phyloP scores from a whole-genome alignment of 2,113 vertebrate genomes.

The Megaleporinus macrocephalus region DNA sequence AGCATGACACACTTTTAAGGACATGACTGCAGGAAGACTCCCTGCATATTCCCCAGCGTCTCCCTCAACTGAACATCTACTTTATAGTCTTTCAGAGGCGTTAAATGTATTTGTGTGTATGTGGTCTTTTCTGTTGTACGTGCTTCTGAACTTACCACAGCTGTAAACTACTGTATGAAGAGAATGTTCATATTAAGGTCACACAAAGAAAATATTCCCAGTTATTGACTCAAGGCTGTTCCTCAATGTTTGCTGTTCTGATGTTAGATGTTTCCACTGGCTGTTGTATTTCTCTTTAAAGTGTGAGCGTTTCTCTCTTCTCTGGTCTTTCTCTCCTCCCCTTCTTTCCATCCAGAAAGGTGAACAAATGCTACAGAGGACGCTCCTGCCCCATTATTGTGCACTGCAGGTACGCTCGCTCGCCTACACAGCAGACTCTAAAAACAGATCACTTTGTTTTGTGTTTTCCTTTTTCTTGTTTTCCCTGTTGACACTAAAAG shows the following conservation, averaged over 20 bases:
- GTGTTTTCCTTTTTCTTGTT: background rate
- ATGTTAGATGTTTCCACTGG: background rate
- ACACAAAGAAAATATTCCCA: too few relatives aligned
- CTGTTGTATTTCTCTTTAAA: background rate
- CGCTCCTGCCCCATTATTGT: conserved; percentile 98
- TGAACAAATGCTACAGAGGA: conserved; percentile 99
- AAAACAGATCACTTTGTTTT: background rate
- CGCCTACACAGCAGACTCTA: background rate
- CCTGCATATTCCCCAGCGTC: too few relatives aligned
- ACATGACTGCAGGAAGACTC: too few relatives aligned
- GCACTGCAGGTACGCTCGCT: conserved; percentile 89
- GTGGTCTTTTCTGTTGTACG: too few relatives aligned
- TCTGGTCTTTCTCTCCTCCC: conserved; percentile 4
- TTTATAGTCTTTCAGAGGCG: too few relatives aligned
- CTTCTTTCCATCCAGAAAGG: conserved; percentile 84
- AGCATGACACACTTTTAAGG: too few relatives aligned
- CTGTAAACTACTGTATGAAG: too few relatives aligned
- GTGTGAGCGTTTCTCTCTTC: background rate
- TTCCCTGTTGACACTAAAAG: background rate
- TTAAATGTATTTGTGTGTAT: too few relatives aligned
- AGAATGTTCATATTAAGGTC: too few relatives aligned
- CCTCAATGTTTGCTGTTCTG: background rate
- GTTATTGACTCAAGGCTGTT: too few relatives aligned
- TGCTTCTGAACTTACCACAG: too few relatives aligned
- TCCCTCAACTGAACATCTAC: too few relatives aligned